Percentiles rank a stretch among this genome's conserved stretches.
Evolutionary conservation across 2,888 invertebrate genomes (phyloP).

Genomic region (Drosophila suboccidentalis): DNA sequence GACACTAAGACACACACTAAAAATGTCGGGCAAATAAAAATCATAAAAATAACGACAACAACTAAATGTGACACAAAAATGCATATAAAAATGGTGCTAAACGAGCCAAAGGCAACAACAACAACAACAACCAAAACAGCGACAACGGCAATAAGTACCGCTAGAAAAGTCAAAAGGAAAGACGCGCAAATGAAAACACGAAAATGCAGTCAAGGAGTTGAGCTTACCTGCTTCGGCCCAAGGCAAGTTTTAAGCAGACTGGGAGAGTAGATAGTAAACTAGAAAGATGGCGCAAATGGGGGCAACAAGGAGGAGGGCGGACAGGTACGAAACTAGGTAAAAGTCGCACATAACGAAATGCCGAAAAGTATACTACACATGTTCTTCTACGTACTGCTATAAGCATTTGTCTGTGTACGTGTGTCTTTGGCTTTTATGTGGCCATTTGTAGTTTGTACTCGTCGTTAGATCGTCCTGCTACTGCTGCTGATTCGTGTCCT

Average conservation of each 20-base stretch:
- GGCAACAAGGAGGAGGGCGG: neutral
- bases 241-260: conserved; percentile 24
- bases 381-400: conserved; percentile 27
- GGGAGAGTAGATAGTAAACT: conserved; percentile 7
- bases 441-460: conserved; percentile 69
- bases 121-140: conserved; percentile 6
- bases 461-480: conserved; percentile 35
- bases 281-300: neutral
- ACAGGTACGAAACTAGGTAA: conserved; percentile 59
- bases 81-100: conserved; percentile 64
- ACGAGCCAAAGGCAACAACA: conserved; percentile 33
- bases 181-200: conserved; percentile 51
- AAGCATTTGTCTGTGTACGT: conserved; percentile 10
- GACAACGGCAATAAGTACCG: conserved; percentile 9
- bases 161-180: conserved; percentile 32
- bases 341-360: conserved; percentile 57
- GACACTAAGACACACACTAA: conserved; percentile 43
- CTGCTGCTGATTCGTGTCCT: conserved; percentile 10
- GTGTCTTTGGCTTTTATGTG: conserved; percentile 60
- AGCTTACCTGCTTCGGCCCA: conserved; percentile 2
- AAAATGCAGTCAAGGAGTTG: conserved; percentile 22
- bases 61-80: conserved; percentile 71
- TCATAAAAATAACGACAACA: conserved; percentile 71
- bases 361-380: conserved; percentile 56
- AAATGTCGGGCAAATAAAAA: conserved; percentile 73